Evolutionary conservation across 2,113 vertebrate species (phyloP), one percentile per base, ranked within the genome.

Genomic region (Opisthocomus hoazin): DNA sequence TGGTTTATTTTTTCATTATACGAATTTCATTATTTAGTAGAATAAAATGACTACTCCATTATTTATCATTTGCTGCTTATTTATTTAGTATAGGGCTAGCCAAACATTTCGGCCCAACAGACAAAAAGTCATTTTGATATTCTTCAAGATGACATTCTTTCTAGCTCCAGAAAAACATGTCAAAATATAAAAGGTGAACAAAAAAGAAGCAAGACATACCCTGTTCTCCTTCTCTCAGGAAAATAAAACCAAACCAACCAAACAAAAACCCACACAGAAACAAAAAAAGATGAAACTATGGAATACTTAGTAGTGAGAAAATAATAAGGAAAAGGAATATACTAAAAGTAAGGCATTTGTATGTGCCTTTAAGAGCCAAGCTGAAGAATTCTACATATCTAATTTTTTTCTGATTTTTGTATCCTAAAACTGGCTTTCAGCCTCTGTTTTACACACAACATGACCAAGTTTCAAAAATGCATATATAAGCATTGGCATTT

Each of bases 21-120:
- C 36, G 82, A 73, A 92, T 95, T 97, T 64, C 82, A 96, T 94
- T 95, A 94, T 95, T 96, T 92, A 96, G 87, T 63, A 94, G 87
- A 83, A 79, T 76, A 86, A 94, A 96, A 94, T 93, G n/a, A 94
- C 82, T 90, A 23, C 46, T 96, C 30, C 41, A 95, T 96, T 96
- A 96, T 97, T 96, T 87, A 96, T 89, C 16, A 48, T 80, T 81
- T 65, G 15, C 58, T 94, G 34, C 32, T 90, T 91, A 93, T 74
- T 96, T 96, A 94, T 97, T 96, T 93, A 95, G 54, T n/a, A 77
- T 58, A 80, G 46, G 46, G 20, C 30, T 65, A 85, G 90, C 45
- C 78, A 93, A 87, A 94, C 14, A 64, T 77, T 95, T 91, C 0
- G 0, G 56, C 23, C 29, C 29, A 80, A 57, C 17, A 93, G 16